Base-by-base conservation (phyloP, 2,797 vertebrate species). In the Xiphorhynchus erythropygius region DNA sequence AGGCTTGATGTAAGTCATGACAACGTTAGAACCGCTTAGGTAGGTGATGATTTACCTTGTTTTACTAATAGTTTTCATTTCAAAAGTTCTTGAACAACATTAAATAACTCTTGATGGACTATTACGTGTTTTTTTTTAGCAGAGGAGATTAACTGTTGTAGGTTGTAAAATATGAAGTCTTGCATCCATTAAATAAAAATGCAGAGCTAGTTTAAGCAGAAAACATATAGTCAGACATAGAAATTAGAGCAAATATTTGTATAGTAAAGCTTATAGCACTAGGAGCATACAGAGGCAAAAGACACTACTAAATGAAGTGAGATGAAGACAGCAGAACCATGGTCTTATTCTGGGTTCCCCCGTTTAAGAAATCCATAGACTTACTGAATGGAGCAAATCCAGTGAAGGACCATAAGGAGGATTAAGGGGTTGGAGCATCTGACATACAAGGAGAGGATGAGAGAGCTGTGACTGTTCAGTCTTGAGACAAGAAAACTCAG, bases 21-120 rank as follows among this genome's bases (percentile, higher is more conserved):
- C 85, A 95, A 93, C 78, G 84, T 94, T 96, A 91, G 84, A 94
- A 80, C 68, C 90, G 64, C 89, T 96, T 93, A 96, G 79, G 47
- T 68, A 95, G 82, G 89, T 87, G 89, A 92, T 94, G 83, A 95
- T 97, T 96, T 77, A 93, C 78, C 59, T 90, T 49, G 18, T 96
- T 96, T 78, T 80, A 84, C 76, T 96, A 97, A 95, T 93, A 89
- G 82, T 92, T 94, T 77, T 94, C 8, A 96, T 97, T 96, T 93
- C 44, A 95, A 92, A 94, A 97, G 89, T 81, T 95, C 80, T 95
- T 74, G 62, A 94, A 93, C 86, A 93, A 96, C 95, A 96, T 79
- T 89, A 95, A 96, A 93, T 85, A 95, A 94, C 56, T 22, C 49
- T 96, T 95, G 30, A 85, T 78, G 78, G 59, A 76, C 64, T 96